Evolutionary conservation across 1,140 invertebrate species (phyloP).

Genomic region (Cotesia chilonis): DNA sequence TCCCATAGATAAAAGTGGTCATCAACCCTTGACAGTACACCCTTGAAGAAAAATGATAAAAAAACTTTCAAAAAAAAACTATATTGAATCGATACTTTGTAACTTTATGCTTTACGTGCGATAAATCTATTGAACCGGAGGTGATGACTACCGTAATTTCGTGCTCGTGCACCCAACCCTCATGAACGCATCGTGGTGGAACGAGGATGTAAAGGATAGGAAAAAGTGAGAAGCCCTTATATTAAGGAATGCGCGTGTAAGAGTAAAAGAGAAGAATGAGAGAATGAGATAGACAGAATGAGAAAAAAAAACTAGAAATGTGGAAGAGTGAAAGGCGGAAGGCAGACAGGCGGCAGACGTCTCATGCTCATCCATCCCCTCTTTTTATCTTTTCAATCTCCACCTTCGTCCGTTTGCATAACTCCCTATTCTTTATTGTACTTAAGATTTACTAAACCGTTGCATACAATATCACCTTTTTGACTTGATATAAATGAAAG

Average conservation of each 20-base stretch:
- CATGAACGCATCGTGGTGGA: slow-evolving; percentile 35
- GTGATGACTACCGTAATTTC: slow-evolving; percentile 42
- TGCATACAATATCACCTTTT: too few relatives aligned
- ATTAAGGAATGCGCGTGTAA: slow-evolving; percentile 37
- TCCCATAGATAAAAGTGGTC: slow-evolving; percentile 14
- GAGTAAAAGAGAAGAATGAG: slow-evolving; percentile 33
- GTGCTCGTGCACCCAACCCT: slow-evolving; percentile 17
- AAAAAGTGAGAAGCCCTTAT: slow-evolving; percentile 43
- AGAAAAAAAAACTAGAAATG: slow-evolving; percentile 32
- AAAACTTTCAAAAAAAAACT: slow-evolving; percentile 27
- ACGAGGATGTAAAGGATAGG: slow-evolving; percentile 30
- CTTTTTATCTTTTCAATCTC: slow-evolving; percentile 33
- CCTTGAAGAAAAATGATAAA: slow-evolving; percentile 26
- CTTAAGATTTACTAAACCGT: slow-evolving; percentile 10
- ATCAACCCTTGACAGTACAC: slow-evolving; percentile 22
- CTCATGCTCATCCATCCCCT: slow-evolving; percentile 54
- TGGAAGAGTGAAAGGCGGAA: slow-evolving; percentile 45
- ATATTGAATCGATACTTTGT: slow-evolving; percentile 31
- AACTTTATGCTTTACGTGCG: slow-evolving; percentile 35
- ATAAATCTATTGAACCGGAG: slow-evolving; percentile 34
- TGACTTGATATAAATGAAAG: too few relatives aligned
- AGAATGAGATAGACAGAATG: slow-evolving; percentile 31
- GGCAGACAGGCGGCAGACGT: slow-evolving; percentile 64
- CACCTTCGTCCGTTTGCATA: slow-evolving; percentile 41
- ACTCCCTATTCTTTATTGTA: slow-evolving; percentile 33